Evolutionary conservation across 2,797 vertebrate genomes (phyloP).

Genomic region (Gallinago solitaria): DNA sequence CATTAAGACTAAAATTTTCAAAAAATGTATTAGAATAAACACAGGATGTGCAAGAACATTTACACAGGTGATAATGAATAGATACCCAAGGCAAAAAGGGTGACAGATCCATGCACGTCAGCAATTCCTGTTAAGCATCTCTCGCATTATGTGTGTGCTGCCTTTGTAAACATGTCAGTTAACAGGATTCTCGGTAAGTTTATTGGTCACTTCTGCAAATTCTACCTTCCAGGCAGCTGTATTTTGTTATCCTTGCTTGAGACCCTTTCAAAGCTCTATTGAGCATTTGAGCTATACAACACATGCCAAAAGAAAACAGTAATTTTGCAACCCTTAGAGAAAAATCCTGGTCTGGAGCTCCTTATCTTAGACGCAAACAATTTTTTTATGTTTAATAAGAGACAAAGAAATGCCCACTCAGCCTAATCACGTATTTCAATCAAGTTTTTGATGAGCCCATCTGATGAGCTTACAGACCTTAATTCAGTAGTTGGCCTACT

Average conservation of each 20-base stretch:
- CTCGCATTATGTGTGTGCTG: not conserved
- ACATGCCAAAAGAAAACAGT: not conserved
- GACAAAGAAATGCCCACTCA: not conserved
- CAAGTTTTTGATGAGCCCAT: not conserved
- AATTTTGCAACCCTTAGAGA: not conserved
- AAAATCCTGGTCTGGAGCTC: not conserved
- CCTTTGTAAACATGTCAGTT: not conserved
- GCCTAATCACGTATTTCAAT: rapidly evolving
- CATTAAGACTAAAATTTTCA: not conserved
- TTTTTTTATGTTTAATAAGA: not conserved
- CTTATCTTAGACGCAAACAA: not conserved
- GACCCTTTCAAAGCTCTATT: not conserved
- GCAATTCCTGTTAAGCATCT: not conserved
- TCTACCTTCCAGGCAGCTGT: not conserved
- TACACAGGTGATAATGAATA: not conserved
- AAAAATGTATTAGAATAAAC: not conserved
- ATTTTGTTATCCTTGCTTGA: not conserved
- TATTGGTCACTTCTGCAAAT: not conserved
- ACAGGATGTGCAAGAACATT: not conserved
- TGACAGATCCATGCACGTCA: not conserved
- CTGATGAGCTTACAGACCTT: not conserved
- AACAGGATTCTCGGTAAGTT: not conserved
- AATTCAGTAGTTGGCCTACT: not conserved
- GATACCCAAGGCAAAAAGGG: not conserved
- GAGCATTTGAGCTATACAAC: not conserved